Evolutionary conservation across 2,888 invertebrate species (phyloP).

Genomic region (Tryphoninae sp.): DNA sequence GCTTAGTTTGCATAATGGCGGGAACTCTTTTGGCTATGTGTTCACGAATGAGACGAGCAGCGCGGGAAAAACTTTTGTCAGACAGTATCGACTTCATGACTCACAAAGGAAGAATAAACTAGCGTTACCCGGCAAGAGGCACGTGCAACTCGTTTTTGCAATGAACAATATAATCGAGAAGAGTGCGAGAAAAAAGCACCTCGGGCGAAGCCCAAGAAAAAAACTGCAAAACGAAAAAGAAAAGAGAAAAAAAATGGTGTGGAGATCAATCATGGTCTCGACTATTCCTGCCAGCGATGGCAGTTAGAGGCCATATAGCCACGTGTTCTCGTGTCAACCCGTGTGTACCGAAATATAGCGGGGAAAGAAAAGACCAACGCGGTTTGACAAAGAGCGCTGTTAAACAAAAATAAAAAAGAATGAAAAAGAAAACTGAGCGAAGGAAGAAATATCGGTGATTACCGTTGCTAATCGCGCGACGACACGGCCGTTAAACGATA

Average conservation of each 20-base stretch:
- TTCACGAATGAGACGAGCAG: conserved; percentile 86
- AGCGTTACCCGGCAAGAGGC: conserved; percentile 43
- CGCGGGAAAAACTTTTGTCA: conserved; percentile 78
- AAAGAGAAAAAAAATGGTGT: conserved; percentile 9
- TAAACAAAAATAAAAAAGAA: neutral
- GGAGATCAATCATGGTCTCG: conserved; percentile 47
- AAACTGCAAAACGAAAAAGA: neutral
- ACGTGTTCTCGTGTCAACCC: conserved; percentile 43
- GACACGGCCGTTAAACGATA: conserved; percentile 50
- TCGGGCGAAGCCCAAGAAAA: conserved; percentile 46
- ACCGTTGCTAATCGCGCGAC: conserved; percentile 23
- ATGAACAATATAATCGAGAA: conserved; percentile 29
- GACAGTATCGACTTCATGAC: conserved; percentile 81
- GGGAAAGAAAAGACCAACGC: neutral
- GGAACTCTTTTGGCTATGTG: conserved; percentile 90
- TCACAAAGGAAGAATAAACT: conserved; percentile 80
- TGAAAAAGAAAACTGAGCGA: conserved; percentile 4
- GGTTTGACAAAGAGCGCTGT: conserved; percentile 37
- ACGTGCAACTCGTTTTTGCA: conserved; percentile 51
- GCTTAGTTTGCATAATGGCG: conserved; percentile 87
- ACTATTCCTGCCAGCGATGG: conserved; percentile 53
- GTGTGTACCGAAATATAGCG: conserved; percentile 2
- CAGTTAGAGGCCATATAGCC: conserved; percentile 59
- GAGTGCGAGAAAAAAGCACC: conserved; percentile 48
- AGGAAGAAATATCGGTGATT: conserved; percentile 20